Conservation (phyloP, 2,888 invertebrate species). For the Lasioglossum zephyrum region DNA sequence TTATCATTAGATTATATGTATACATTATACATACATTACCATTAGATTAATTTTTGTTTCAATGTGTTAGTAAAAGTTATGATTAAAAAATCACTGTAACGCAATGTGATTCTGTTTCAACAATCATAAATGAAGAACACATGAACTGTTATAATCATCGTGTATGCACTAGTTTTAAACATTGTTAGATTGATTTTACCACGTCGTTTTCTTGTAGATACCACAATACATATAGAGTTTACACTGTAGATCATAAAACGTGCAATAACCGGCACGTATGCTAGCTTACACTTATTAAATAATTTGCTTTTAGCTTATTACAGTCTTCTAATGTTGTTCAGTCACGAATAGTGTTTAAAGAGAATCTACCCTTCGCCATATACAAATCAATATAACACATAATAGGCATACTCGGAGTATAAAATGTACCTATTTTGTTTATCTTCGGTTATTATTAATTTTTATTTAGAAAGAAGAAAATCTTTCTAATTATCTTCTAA, state of each 20-base stretch:
- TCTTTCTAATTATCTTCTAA: too few species aligned
- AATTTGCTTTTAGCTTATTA: constrained; percentile 28
- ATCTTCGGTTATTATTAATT: background rate
- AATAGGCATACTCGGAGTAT: background rate
- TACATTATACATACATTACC: too few species aligned
- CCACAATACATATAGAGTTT: background rate
- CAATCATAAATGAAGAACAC: background rate
- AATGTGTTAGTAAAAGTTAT: background rate
- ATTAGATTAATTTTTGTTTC: background rate
- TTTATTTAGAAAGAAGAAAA: background rate
- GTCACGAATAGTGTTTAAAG: constrained; percentile 4
- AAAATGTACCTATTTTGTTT: background rate
- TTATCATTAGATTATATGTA: too few species aligned
- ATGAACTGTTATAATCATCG: background rate
- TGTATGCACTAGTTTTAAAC: background rate
- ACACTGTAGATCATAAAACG: background rate
- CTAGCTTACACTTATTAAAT: background rate
- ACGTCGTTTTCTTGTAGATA: background rate
- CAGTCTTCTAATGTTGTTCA: background rate
- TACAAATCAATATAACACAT: background rate
- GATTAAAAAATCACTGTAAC: background rate
- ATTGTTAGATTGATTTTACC: background rate
- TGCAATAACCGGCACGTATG: constrained; percentile 3
- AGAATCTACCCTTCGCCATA: background rate
- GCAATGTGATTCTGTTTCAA: background rate